Base-by-base conservation (phyloP, 2,113 vertebrate species). In the Piaya cayana region DNA sequence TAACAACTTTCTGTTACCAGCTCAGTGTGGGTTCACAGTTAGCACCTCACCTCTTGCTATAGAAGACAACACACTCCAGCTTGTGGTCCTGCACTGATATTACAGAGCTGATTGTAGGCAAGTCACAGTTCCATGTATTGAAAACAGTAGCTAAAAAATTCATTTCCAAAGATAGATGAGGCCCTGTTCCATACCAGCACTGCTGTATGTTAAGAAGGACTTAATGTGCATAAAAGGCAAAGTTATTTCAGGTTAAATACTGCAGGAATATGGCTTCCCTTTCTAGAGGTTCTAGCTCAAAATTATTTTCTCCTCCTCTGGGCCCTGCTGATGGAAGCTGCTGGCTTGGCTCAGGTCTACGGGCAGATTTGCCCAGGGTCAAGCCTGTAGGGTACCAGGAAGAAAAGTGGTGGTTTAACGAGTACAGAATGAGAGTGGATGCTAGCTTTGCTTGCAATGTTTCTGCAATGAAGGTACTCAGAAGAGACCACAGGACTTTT, bases 11-110 rank as follows among this genome's bases (percentile, higher is more conserved):
- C 68, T n/a, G 45, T 71, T 70, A 70, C 68, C 67, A 92, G 39
- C 78, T 65, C 4, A 1, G 45, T 80, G 53, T 75, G 77, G 72
- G 69, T 89, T 93, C 86, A 83, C 82, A 89, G 89, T 89, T 89
- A 95, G 79, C 71, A 36, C 77, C 67, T 67, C 88, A 86, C 77
- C 78, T 89, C 72, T 76, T 74, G 50, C 77, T 83, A 52, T 52
- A 86, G 86, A 79, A 89, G 77, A 62, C 86, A 83, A 79, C 85
- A 92, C 68, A 36, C 84, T 90, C 71, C 77, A 86, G 82, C 52
- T 90, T 76, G 50, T 56, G 77, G 52, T 83, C 72, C 89, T 56
- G 58, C 58, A 86, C 82, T 89, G 82, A 58, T 21, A 42, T 62
- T 78, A 43, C 30, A 8, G 88, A 68, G 67, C 89, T 91, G 82